These are phyloP conservation scores for Stomatorhinus walkeri DNA, from an alignment of 2,797 vertebrate species.

Conservation along the genomic window DNA sequence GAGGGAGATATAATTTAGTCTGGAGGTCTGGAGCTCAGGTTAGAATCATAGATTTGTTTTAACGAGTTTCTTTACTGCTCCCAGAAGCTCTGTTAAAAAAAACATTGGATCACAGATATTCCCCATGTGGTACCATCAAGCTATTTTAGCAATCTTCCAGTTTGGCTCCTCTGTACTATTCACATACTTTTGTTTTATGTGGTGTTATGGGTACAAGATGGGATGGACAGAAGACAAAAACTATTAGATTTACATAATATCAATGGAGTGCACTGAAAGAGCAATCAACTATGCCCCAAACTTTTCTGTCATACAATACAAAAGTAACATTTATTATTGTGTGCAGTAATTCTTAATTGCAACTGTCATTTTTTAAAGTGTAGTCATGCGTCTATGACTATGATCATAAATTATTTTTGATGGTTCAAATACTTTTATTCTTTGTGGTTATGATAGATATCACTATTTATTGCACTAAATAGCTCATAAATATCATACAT, in stretches of 20 bases:
- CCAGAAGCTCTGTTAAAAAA: neutral
- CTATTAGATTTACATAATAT: neutral
- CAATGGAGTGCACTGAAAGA: neutral
- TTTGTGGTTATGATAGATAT: neutral
- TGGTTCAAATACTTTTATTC: neutral
- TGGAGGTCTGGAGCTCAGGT: slow-evolving; percentile 15
- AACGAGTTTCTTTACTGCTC: neutral
- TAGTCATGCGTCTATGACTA: neutral
- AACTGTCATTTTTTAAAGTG: neutral
- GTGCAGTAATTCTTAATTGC: neutral
- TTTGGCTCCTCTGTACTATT: neutral
- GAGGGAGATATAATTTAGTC: neutral
- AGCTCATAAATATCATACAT: neutral
- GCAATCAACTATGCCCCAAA: neutral
- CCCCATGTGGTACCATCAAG: neutral
- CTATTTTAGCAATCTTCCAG: neutral
- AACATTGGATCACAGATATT: slow-evolving; percentile 15
- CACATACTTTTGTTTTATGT: neutral
- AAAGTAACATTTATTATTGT: neutral
- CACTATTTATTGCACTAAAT: neutral
- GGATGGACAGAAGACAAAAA: neutral
- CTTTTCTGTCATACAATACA: neutral
- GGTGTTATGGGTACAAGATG: neutral
- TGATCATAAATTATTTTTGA: neutral
- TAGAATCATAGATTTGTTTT: slow-evolving; percentile 9